Percentiles rank a stretch among this genome's conserved stretches.
phyloP scores from a whole-genome alignment of 2,113 vertebrate genomes.

The Charadrius vociferus region DNA sequence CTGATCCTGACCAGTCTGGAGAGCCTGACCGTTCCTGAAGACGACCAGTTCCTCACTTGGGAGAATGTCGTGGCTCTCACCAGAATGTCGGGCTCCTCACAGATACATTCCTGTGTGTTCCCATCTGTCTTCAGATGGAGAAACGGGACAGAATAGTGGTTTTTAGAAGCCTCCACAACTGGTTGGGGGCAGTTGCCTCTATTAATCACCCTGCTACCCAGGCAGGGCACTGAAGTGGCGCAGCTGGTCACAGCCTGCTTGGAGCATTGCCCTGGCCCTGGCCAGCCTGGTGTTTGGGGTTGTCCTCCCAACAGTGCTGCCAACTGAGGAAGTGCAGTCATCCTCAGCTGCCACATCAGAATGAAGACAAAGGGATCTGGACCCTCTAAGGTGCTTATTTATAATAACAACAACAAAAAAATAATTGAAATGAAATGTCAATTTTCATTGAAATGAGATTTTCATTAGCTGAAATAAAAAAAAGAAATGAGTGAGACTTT shows the following conservation, averaged over 20 bases:
- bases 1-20: neutral
- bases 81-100: neutral
- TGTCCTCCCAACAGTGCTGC: rapidly evolving
- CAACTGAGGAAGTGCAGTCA: neutral
- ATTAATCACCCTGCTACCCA: neutral
- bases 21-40: neutral
- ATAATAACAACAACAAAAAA: neutral
- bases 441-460: neutral
- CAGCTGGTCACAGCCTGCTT: neutral
- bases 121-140: neutral
- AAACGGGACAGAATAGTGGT: neutral
- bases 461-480: neutral
- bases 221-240: neutral
- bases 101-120: neutral
- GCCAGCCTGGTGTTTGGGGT: neutral
- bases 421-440: neutral
- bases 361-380: neutral
- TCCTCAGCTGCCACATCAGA: neutral
- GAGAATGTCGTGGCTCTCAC: neutral
- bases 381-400: neutral
- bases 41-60: neutral
- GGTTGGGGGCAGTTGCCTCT: neutral
- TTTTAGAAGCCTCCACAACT: neutral
- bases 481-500: neutral
- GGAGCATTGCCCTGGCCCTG: neutral